Evolutionary conservation across 2,797 vertebrate genomes (phyloP).

Genomic region (Carcharodon carcharias): DNA sequence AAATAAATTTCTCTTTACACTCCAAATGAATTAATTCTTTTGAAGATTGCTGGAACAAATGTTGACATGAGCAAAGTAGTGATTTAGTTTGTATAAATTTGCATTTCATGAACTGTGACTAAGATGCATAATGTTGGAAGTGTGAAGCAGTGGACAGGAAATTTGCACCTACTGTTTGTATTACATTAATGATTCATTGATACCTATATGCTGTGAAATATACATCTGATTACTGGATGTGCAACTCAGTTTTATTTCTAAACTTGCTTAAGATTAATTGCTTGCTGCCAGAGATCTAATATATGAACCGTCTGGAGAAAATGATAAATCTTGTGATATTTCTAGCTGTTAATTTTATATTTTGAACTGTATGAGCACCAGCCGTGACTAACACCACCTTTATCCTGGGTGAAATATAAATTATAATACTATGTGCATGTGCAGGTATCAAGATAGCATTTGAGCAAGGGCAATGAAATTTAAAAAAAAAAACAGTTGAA

Average conservation of each 20-base stretch:
- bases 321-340: not conserved
- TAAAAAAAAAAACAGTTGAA: not conserved
- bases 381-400: not conserved
- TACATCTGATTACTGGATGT: not conserved
- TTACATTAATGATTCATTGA: not conserved
- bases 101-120: not conserved
- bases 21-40: not conserved
- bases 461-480: not conserved
- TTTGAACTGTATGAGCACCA: not conserved
- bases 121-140: not conserved
- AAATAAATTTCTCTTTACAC: not conserved
- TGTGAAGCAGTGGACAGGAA: not conserved
- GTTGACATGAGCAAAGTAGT: not conserved
- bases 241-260: not conserved
- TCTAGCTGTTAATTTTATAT: not conserved
- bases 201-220: not conserved
- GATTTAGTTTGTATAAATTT: not conserved
- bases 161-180: not conserved
- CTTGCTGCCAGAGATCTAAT: not conserved
- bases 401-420: not conserved
- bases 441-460: not conserved
- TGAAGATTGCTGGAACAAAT: not conserved
- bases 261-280: not conserved
- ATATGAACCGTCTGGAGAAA: not conserved
- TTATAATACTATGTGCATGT: not conserved